phyloP scores from a whole-genome alignment of 2,888 invertebrate species.

The Ennomos quercinarius region DNA sequence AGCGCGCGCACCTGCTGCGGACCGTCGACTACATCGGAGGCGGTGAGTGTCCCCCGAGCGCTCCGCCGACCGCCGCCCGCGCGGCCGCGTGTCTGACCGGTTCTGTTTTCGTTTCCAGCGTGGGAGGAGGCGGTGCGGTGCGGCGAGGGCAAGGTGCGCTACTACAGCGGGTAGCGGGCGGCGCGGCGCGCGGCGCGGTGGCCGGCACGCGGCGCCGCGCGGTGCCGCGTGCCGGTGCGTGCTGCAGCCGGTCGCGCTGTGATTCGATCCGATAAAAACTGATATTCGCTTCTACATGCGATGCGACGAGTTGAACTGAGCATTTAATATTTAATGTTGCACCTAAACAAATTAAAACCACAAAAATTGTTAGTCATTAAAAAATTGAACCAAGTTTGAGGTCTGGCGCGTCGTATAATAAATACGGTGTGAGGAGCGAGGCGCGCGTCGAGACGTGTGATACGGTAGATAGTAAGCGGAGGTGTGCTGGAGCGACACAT shows the following conservation, averaged over 20 bases:
- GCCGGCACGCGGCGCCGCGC: constrained; percentile 21
- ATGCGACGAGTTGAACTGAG: constrained; percentile 49
- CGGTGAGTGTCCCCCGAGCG: constrained; percentile 51
- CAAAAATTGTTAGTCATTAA: constrained; percentile 48
- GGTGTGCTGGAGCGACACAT: constrained; percentile 19
- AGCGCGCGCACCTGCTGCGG: constrained; percentile 56
- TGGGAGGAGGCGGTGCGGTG: constrained; percentile 90
- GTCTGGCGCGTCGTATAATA: constrained; percentile 47
- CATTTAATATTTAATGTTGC: constrained; percentile 64
- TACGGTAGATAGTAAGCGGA: constrained; percentile 20
- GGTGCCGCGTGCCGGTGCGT: too few species aligned
- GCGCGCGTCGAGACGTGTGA: constrained; percentile 15
- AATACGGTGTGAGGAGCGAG: not conserved
- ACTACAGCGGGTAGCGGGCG: constrained; percentile 72
- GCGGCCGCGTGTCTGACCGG: not conserved
- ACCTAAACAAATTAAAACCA: constrained; percentile 51
- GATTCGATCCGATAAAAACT: constrained; percentile 45
- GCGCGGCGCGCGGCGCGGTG: constrained; percentile 17
- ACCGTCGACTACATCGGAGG: constrained; percentile 71
- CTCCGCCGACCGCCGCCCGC: not conserved
- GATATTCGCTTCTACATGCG: constrained; percentile 47
- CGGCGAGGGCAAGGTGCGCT: constrained; percentile 75
- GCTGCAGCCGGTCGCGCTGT: constrained; percentile 36
- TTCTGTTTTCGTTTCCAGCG: constrained; percentile 76
- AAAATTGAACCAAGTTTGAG: constrained; percentile 45